Conservation (phyloP, 2,888 invertebrate species). For the Helleia helle region DNA sequence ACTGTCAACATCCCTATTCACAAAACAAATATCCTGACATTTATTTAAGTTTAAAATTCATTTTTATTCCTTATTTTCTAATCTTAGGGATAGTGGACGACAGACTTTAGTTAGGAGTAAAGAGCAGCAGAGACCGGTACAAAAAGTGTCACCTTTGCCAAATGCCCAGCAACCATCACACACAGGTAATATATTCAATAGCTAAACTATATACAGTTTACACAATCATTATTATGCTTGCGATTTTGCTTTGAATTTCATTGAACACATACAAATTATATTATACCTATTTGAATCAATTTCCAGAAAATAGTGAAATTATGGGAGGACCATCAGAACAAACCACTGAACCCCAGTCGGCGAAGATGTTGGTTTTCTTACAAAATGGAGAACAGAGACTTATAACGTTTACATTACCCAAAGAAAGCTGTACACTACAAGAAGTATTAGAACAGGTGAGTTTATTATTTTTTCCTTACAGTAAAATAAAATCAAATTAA, state of each 20-base stretch:
- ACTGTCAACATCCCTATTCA: too few relatives aligned
- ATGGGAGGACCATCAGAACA: slow-evolving; percentile 54
- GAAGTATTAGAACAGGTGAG: slow-evolving; percentile 85
- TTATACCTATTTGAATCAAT: too few relatives aligned
- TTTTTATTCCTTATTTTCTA: too few relatives aligned
- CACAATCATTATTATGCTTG: too few relatives aligned
- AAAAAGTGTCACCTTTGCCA: slow-evolving; percentile 64
- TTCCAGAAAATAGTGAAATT: slow-evolving; percentile 51
- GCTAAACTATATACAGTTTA: too few relatives aligned
- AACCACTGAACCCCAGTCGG: slow-evolving; percentile 76
- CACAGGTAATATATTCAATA: slow-evolving; percentile 22
- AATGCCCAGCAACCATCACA: slow-evolving; percentile 40
- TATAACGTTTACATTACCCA: slow-evolving; percentile 86
- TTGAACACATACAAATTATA: too few relatives aligned
- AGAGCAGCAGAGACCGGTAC: slow-evolving; percentile 60
- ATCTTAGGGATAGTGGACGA: slow-evolving; percentile 49
- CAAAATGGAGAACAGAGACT: slow-evolving; percentile 86
- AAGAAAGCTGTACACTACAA: slow-evolving; percentile 87
- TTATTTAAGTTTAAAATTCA: too few relatives aligned
- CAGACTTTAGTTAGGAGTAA: slow-evolving; percentile 63
- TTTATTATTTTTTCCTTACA: too few relatives aligned
- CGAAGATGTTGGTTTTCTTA: slow-evolving; percentile 85
- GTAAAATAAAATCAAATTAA: too few relatives aligned
- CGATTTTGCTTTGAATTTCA: too few relatives aligned
- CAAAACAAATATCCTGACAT: too few relatives aligned